Evolutionary conservation across 2,797 vertebrate species (phyloP).

Genomic region (Rhinophrynus dorsalis): DNA sequence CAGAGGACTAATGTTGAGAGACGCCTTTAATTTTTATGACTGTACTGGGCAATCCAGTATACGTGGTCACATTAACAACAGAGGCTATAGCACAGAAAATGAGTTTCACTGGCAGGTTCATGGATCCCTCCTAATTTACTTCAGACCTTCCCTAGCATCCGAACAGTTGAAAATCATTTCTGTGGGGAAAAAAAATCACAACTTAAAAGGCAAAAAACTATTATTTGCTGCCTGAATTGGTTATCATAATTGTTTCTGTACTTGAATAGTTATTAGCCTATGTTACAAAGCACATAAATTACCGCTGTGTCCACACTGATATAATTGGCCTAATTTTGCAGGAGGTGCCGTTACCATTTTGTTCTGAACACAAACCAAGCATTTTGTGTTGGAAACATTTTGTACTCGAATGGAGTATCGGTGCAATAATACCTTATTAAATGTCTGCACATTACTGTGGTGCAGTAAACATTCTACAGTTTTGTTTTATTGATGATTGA

Average conservation of each 20-base stretch:
- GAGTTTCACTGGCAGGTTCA: no score
- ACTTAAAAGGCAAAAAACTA: conserved; percentile 26
- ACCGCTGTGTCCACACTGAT: conserved; percentile 35
- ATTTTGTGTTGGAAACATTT: conserved; percentile 33
- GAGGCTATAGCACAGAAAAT: no score
- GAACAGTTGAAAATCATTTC: no score
- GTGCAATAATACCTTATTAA: conserved; percentile 10
- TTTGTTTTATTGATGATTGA: neutral
- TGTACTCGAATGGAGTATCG: conserved; percentile 27
- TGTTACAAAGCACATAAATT: conserved; percentile 45
- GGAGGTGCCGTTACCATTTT: conserved; percentile 20
- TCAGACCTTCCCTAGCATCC: no score
- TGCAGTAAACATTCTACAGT: neutral
- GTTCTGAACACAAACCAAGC: conserved; percentile 3
- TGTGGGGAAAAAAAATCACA: conserved; percentile 10
- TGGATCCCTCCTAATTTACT: no score
- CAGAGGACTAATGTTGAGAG: no score
- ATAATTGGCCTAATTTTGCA: conserved; percentile 41
- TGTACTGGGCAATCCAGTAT: no score
- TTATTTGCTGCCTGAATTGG: conserved; percentile 21
- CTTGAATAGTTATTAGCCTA: conserved; percentile 44
- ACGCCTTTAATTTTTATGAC: no score
- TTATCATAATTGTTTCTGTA: conserved; percentile 38
- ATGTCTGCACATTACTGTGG: conserved; percentile 1
- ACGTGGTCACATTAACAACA: no score